phyloP scores from a whole-genome alignment of 2,113 vertebrate genomes.

The Archilochus colubris region DNA sequence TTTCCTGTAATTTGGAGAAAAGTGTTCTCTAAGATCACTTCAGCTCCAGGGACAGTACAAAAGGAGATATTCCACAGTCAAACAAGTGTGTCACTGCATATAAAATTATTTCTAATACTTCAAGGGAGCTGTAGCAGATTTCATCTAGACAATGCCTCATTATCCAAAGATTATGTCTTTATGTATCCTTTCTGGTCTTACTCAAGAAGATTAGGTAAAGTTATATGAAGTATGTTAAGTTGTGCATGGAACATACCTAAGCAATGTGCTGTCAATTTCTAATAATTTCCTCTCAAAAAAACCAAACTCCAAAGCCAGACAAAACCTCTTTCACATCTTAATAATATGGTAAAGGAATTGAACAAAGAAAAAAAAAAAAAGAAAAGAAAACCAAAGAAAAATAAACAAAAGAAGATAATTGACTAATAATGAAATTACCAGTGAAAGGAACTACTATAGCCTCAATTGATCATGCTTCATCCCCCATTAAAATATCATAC shows the following conservation, averaged over 20 bases:
- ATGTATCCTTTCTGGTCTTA: neutral
- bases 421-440: neutral
- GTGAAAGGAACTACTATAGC: neutral
- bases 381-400: no score
- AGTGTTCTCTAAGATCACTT: neutral
- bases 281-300: neutral
- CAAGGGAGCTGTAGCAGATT: neutral
- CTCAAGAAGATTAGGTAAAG: neutral
- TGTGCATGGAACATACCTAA: neutral
- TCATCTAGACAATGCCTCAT: neutral
- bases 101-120: neutral
- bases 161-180: neutral
- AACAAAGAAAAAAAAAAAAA: no score
- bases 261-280: neutral
- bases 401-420: neutral
- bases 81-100: neutral
- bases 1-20: neutral
- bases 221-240: neutral
- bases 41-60: neutral
- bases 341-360: neutral
- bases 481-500: neutral
- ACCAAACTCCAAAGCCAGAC: neutral
- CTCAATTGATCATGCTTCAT: neutral
- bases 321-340: neutral
- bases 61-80: neutral